These are phyloP conservation scores for Haliclona indistincta DNA, from an alignment of 37 sponge, comb jelly and placozoan genomes.

Conservation along the genomic window DNA sequence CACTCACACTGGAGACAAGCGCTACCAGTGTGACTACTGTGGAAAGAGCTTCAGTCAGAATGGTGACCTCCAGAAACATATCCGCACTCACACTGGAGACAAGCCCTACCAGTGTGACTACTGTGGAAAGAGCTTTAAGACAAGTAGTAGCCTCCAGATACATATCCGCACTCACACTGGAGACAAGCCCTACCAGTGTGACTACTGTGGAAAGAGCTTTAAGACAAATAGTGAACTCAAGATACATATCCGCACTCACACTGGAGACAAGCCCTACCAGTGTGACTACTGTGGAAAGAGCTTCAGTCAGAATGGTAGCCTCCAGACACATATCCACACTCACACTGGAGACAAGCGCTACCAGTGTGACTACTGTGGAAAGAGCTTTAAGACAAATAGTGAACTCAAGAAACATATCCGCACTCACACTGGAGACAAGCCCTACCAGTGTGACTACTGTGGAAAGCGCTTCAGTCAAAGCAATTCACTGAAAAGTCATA, in stretches of 20 bases:
- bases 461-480: conserved; percentile 68
- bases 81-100: conserved; percentile 64
- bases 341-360: conserved; percentile 69
- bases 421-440: conserved; percentile 78
- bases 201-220: conserved; percentile 51
- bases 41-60: conserved; percentile 7
- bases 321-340: conserved; percentile 51
- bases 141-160: conserved; percentile 51
- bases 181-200: conserved; percentile 51
- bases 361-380: conserved; percentile 69
- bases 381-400: conserved; percentile 40
- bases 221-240: conserved; percentile 36
- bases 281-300: conserved; percentile 55
- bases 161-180: conserved; percentile 85
- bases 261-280: conserved; percentile 60
- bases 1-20: conserved; percentile 79
- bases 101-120: conserved; percentile 77
- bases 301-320: conserved; percentile 35
- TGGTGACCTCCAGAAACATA: conserved; percentile 25
- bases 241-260: conserved; percentile 59
- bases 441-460: conserved; percentile 63
- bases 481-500: no score
- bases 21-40: conserved; percentile 63
- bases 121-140: conserved; percentile 62
- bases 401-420: conserved; percentile 46